phyloP scores from a whole-genome alignment of 1,140 invertebrate genomes.

The Polyergus mexicanus region DNA sequence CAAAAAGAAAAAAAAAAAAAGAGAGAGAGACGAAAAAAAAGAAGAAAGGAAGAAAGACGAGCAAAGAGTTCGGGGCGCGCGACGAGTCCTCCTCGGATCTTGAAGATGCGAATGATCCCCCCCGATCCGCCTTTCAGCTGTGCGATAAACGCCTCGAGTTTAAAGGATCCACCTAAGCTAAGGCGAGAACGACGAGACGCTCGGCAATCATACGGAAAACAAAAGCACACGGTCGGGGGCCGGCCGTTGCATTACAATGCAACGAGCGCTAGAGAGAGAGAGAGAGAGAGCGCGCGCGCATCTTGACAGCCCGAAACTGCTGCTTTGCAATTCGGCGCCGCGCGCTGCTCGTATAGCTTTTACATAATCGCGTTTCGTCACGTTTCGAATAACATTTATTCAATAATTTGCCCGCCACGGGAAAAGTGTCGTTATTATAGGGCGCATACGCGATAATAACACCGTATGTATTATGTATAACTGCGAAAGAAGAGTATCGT shows the following conservation, averaged over 20 bases:
- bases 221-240: constrained; percentile 78
- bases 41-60: not conserved
- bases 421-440: constrained; percentile 51
- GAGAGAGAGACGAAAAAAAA: not conserved
- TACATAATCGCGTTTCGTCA: constrained; percentile 77
- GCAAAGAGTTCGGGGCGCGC: not conserved
- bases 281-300: no score
- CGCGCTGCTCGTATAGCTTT: constrained; percentile 66
- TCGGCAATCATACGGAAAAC: constrained; percentile 82
- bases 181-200: constrained; percentile 72
- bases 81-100: not conserved
- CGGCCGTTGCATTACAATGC: constrained; percentile 76
- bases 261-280: constrained; percentile 63
- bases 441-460: constrained; percentile 62
- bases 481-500: constrained; percentile 25
- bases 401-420: constrained; percentile 62
- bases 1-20: no score
- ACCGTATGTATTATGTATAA: constrained; percentile 73
- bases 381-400: constrained; percentile 70
- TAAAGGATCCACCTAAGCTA: constrained; percentile 58
- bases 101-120: constrained; percentile 46
- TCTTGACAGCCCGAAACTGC: constrained; percentile 65
- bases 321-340: constrained; percentile 75
- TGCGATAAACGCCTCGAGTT: constrained; percentile 41
- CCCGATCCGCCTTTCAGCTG: constrained; percentile 43